Conservation (phyloP, 1,140 invertebrate genomes). For the Magallana gigas region DNA sequence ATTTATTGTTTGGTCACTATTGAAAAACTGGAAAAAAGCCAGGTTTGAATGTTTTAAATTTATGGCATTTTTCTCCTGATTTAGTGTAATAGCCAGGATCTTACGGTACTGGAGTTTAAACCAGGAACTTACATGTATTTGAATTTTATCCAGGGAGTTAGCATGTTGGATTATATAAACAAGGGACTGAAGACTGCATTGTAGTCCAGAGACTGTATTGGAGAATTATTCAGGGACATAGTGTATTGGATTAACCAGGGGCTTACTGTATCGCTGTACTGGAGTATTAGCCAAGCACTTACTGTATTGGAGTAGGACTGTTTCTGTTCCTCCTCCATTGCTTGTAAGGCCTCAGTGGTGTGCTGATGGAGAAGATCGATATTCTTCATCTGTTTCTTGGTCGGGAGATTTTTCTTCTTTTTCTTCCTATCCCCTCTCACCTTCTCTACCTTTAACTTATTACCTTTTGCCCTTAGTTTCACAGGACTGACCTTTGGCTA, state of each 20-base stretch:
- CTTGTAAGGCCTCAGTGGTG: conserved; percentile 69
- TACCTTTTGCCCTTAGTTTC: conserved; percentile 40
- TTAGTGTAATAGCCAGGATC: conserved; percentile 18
- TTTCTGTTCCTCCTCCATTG: conserved; percentile 65
- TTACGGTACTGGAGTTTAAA: not conserved
- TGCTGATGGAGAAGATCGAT: conserved; percentile 72
- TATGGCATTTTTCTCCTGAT: too few relatives aligned
- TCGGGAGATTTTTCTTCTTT: conserved; percentile 62
- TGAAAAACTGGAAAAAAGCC: too few relatives aligned
- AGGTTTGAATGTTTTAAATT: too few relatives aligned
- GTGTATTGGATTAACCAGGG: not conserved
- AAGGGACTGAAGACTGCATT: too few relatives aligned
- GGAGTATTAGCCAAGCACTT: conserved; percentile 20
- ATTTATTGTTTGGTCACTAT: too few relatives aligned
- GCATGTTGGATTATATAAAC: not conserved
- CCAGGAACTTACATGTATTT: not conserved
- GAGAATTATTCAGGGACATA: not conserved
- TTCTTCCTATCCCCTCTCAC: conserved; percentile 61
- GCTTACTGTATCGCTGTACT: not conserved
- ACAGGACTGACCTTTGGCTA: conserved; percentile 56
- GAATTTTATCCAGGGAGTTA: not conserved
- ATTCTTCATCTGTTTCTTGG: conserved; percentile 64
- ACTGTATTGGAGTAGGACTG: not conserved
- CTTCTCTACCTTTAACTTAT: conserved; percentile 50
- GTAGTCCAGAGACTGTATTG: conserved; percentile 2